phyloP scores from a whole-genome alignment of 37 sponge, comb jelly and placozoan species.

The Chondrosia reniformis region DNA sequence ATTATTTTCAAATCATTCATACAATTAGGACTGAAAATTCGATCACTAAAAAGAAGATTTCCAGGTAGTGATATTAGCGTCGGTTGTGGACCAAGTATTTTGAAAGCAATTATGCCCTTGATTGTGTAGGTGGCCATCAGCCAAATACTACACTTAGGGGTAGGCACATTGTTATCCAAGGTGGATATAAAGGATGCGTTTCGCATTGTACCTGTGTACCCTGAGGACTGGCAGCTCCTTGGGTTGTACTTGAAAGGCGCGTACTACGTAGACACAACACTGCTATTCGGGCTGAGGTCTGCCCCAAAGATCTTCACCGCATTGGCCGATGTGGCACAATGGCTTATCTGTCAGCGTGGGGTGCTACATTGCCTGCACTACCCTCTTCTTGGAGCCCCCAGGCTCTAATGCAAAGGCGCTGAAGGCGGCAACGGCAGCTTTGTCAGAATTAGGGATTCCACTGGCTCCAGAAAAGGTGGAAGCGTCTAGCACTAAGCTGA shows the following conservation, averaged over 20 bases:
- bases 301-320: slow-evolving; percentile 35
- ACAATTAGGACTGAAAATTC: no score
- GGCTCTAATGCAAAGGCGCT: not conserved
- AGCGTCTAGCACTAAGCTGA: slow-evolving; percentile 13
- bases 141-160: not conserved
- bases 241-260: slow-evolving; percentile 28
- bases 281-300: slow-evolving; percentile 33
- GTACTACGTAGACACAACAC: slow-evolving; percentile 21
- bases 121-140: no score
- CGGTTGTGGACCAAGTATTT: no score
- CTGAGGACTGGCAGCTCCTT: slow-evolving; percentile 29
- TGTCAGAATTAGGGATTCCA: slow-evolving; percentile 23
- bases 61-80: no score
- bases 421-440: not conserved
- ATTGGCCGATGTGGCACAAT: slow-evolving; percentile 18
- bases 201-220: slow-evolving; percentile 29
- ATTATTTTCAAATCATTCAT: no score
- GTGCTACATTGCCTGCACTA: slow-evolving; percentile 15
- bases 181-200: slow-evolving; percentile 20
- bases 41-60: no score
- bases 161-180: slow-evolving; percentile 22
- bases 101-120: no score
- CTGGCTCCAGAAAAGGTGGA: slow-evolving; percentile 32
- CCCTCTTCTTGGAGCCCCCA: slow-evolving; percentile 12
- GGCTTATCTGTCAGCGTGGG: slow-evolving; percentile 11